A percentile compares a stretch with the other conserved stretches of the same genome.
Conservation (phyloP, 2,113 vertebrate species). For the Paracanthobrama guichenoti region DNA sequence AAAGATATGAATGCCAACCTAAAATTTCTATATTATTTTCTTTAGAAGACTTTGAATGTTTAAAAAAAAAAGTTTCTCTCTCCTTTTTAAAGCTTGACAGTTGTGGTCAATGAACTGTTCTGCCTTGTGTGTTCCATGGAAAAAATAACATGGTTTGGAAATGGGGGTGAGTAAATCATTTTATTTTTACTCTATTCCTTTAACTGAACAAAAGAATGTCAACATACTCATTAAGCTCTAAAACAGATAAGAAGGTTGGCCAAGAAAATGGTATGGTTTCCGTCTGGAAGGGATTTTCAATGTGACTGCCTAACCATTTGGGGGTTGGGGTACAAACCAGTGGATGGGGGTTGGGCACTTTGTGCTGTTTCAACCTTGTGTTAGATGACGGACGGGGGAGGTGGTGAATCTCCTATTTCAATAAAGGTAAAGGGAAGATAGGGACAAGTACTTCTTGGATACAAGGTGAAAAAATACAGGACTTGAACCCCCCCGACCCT, state of each 20-base stretch:
- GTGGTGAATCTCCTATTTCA: conserved; percentile 43
- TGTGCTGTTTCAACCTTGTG: conserved; percentile 22
- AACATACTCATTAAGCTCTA: not conserved
- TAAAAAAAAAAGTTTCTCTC: no score
- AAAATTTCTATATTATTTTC: not conserved
- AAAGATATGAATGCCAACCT: not conserved
- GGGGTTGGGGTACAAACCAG: conserved; percentile 46
- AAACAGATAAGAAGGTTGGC: not conserved
- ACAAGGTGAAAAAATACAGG: conserved; percentile 25
- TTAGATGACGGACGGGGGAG: conserved; percentile 22
- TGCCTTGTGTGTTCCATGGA: not conserved
- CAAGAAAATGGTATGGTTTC: not conserved
- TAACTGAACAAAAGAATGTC: not conserved
- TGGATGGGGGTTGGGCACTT: conserved; percentile 55
- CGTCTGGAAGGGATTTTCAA: conserved; percentile 24
- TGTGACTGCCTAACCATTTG: conserved; percentile 32
- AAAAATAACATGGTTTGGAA: not conserved
- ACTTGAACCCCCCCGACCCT: conserved; percentile 19
- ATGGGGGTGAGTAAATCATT: no score
- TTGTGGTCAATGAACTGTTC: not conserved
- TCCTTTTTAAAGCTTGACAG: not conserved
- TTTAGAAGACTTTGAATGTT: not conserved
- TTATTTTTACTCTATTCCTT: not conserved
- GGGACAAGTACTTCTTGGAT: not conserved
- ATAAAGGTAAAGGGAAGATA: not conserved